Conservation (phyloP, 2,797 vertebrate species). For the Chaetodon trifasciatus region DNA sequence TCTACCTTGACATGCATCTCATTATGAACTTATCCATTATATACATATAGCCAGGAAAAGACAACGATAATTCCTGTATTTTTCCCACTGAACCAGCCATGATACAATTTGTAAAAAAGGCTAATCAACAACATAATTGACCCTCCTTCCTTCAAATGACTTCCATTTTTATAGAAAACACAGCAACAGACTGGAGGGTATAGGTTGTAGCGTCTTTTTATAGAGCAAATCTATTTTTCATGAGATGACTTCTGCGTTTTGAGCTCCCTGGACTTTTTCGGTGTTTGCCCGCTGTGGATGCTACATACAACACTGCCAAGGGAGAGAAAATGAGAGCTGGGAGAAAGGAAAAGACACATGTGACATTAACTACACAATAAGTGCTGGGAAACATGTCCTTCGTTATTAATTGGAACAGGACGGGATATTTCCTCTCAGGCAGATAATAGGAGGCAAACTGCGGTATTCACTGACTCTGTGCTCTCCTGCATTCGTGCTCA, state of each 20-base stretch:
- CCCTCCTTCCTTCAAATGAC: slow-evolving; percentile 4
- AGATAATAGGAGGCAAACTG: not conserved
- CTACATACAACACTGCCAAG: slow-evolving; percentile 29
- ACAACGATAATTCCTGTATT: not conserved
- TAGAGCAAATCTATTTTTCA: slow-evolving; percentile 76
- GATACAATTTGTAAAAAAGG: not conserved
- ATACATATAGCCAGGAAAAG: not conserved
- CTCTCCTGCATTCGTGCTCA: slow-evolving; percentile 23
- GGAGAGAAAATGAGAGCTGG: slow-evolving; percentile 34
- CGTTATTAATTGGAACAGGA: slow-evolving; percentile 31
- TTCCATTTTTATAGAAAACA: slow-evolving; percentile 37
- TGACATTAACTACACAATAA: slow-evolving; percentile 34
- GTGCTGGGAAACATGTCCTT: slow-evolving; percentile 34
- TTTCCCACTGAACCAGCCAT: not conserved
- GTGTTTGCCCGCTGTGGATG: slow-evolving; percentile 47
- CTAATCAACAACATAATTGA: not conserved
- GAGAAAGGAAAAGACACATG: slow-evolving; percentile 10
- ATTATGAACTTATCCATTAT: not conserved
- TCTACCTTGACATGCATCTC: not conserved
- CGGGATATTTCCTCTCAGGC: slow-evolving; percentile 17
- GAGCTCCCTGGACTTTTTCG: slow-evolving; percentile 55
- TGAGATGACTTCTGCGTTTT: slow-evolving; percentile 55
- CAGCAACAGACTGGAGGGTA: slow-evolving; percentile 48
- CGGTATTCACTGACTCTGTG: slow-evolving; percentile 7
- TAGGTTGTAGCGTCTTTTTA: slow-evolving; percentile 65